Evolutionary conservation across 2,113 vertebrate genomes (phyloP).

Genomic region (Xenotilapia caudafasciata): DNA sequence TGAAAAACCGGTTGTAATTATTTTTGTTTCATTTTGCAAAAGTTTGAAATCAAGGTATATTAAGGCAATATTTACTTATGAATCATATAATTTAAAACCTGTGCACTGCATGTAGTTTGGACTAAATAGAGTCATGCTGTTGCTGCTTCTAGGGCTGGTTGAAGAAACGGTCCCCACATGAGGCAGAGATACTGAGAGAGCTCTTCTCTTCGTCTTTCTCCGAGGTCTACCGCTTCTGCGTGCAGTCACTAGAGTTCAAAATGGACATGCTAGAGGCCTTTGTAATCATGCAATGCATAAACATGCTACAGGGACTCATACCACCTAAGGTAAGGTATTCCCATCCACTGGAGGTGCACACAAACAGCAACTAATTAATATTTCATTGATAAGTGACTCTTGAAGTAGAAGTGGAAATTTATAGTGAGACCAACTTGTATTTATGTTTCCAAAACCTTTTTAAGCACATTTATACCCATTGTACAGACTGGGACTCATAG

Average conservation of each 20-base stretch:
- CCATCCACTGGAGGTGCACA: neutral
- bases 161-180: constrained; percentile 75
- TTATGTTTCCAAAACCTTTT: neutral
- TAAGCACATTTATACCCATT: neutral
- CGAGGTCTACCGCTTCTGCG: constrained; percentile 78
- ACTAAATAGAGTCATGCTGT: neutral
- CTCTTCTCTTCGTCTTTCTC: constrained; percentile 83
- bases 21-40: neutral
- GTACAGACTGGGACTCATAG: accelerated
- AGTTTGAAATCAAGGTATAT: neutral
- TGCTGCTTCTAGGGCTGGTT: constrained; percentile 80
- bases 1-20: neutral
- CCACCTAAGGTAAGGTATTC: constrained; percentile 76
- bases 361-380: neutral
- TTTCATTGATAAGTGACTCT: neutral
- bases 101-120: neutral
- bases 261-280: constrained; percentile 90
- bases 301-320: constrained; percentile 90
- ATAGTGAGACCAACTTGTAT: neutral
- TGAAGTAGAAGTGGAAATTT: neutral
- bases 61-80: neutral
- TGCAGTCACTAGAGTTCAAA: constrained; percentile 82
- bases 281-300: constrained; percentile 86
- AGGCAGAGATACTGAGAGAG: constrained; percentile 76
- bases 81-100: neutral